These are phyloP conservation scores for Lasiurus cinereus DNA, from an alignment of 2,113 vertebrate genomes.

Conservation along the genomic window DNA sequence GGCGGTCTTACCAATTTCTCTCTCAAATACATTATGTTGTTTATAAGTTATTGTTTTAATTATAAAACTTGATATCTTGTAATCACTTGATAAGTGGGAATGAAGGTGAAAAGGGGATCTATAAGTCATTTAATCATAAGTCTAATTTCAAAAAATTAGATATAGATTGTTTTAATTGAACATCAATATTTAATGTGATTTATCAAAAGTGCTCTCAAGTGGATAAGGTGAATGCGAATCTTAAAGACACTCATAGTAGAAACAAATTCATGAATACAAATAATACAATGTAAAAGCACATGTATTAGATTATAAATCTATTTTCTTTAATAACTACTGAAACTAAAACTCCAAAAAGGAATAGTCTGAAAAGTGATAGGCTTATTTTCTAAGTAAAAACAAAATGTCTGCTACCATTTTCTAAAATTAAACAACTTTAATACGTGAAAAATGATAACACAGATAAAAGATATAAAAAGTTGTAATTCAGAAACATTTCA, in stretches of 20 bases:
- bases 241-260: not conserved
- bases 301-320: not conserved
- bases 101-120: not conserved
- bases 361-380: slow-evolving; percentile 26
- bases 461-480: slow-evolving; percentile 23
- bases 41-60: not conserved
- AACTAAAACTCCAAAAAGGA: not conserved
- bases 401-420: slow-evolving; percentile 66
- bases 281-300: not conserved
- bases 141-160: not conserved
- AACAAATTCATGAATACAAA: not conserved
- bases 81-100: not conserved
- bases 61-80: not conserved
- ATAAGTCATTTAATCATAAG: not conserved
- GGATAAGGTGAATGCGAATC: not conserved
- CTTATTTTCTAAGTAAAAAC: slow-evolving; percentile 66
- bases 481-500: slow-evolving; percentile 28
- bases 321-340: slow-evolving; percentile 39
- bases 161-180: slow-evolving; percentile 55
- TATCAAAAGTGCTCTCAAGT: slow-evolving; percentile 27
- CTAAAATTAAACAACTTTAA: slow-evolving; percentile 70
- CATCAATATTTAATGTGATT: not conserved
- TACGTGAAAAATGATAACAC: slow-evolving; percentile 49
- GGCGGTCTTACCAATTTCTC: not conserved
- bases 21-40: not conserved